Percentiles rank a stretch among this genome's conserved stretches.
These are phyloP conservation scores for Platyscelio sp. DNA, from an alignment of 2,888 invertebrate genomes.

Conservation along the genomic window DNA sequence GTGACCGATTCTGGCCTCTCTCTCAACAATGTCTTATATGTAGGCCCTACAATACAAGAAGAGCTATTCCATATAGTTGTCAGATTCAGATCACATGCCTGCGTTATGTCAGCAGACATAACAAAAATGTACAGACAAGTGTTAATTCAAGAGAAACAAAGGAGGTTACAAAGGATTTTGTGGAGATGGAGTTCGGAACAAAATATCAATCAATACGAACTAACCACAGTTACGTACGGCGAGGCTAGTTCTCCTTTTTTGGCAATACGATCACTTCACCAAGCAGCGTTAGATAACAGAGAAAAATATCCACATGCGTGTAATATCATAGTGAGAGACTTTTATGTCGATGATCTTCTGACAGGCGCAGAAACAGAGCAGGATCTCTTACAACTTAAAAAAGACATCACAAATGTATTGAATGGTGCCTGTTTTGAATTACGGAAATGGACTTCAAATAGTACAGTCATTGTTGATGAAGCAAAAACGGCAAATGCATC, in stretches of 20 bases:
- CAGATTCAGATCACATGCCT: conserved; percentile 5
- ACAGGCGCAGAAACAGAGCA: not conserved
- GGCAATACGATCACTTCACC: conserved; percentile 31
- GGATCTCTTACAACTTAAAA: not conserved
- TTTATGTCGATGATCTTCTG: conserved; percentile 14
- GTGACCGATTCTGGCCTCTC: no score
- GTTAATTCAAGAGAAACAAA: conserved; percentile 40
- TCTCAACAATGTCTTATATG: no score
- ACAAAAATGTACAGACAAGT: conserved; percentile 76
- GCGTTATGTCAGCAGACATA: conserved; percentile 11
- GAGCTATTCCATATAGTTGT: not conserved
- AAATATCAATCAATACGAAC: conserved; percentile 32
- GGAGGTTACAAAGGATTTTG: conserved; percentile 73
- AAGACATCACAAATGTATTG: not conserved
- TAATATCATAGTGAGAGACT: not conserved
- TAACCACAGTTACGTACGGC: conserved; percentile 47
- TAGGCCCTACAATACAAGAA: no score
- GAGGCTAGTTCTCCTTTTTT: conserved; percentile 30
- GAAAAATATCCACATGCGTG: not conserved
- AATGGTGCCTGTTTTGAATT: not conserved
- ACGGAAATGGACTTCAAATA: conserved; percentile 19
- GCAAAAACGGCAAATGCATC: not conserved
- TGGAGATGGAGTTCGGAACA: conserved; percentile 69
- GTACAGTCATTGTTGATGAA: not conserved
- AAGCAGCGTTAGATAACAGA: not conserved